Base-by-base conservation (phyloP, 2,888 invertebrate genomes). In the Microplitis manilae region DNA sequence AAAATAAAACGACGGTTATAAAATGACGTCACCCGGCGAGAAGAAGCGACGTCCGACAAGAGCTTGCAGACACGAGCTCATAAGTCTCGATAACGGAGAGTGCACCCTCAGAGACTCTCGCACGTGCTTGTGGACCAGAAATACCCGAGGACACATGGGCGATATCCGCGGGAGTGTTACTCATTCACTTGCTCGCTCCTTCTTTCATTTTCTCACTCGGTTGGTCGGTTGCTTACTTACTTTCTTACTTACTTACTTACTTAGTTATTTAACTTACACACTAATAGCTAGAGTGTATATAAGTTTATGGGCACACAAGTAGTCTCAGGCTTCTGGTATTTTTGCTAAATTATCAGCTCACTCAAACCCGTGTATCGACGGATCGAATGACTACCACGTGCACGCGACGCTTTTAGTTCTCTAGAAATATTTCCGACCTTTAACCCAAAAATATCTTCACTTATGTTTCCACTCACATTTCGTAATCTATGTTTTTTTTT, bases 11-110 rank as follows among this genome's bases (percentile, higher is more conserved):
- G 61, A 65, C 15, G 13, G 8, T 5, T 17, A 67, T 38, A 9
- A 75, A 68, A 64, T 71, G 75, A 69, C 78, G 80, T 78, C 79
- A 74, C 76, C 76, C 84, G 84, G 86, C 83, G 85, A 85, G 83
- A 84, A 75, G 50, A 80, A 81, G 82, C 85, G 85, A 86, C 84
- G 85, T 79, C 83, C 83, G 84, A 83, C 85, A 82, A 84, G 83
- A 84, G 83, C 79, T 83, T 78, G 81, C 84, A 84, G 82, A 84
- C 83, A 83, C 81, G 79, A 79, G 78, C 74, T 79, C 78, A 78
- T 80, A 76, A 79, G 80, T 78, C 65, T 76, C 81, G 83, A 84
- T 83, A 84, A 81, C 81, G 76, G 78, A 72, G 68, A 78, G 80
- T 80, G 80, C 80, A 82, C 82, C 80, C 80, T 13, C 13, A 50